phyloP scores from a whole-genome alignment of 2,797 vertebrate species.

The Sebastes aleutianus region DNA sequence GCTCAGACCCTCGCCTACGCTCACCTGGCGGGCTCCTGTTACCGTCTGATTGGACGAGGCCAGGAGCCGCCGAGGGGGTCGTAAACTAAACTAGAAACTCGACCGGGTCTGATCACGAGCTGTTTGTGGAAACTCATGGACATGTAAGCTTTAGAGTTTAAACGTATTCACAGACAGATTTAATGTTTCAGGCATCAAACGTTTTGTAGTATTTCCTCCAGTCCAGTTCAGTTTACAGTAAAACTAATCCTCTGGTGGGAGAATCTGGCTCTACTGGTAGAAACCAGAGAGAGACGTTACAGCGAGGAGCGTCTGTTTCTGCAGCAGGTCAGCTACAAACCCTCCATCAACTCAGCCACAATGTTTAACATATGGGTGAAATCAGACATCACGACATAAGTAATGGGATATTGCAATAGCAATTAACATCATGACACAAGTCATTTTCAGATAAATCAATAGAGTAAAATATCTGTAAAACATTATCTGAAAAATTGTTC shows the following conservation, averaged over 20 bases:
- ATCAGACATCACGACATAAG: not conserved
- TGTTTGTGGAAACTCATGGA: no score
- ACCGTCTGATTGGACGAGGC: slow-evolving; percentile 15
- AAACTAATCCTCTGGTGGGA: no score
- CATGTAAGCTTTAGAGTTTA: no score
- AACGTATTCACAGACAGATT: no score
- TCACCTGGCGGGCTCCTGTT: slow-evolving; percentile 13
- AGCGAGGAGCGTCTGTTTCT: no score
- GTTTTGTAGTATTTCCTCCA: no score
- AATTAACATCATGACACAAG: not conserved
- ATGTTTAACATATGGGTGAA: not conserved
- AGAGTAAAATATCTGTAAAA: not conserved
- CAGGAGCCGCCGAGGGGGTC: not conserved
- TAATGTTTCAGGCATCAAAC: no score
- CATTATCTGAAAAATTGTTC: not conserved
- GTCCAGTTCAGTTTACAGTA: no score
- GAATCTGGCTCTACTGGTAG: no score
- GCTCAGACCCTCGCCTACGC: not conserved
- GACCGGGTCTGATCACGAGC: not conserved
- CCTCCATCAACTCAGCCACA: no score
- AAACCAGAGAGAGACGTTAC: no score
- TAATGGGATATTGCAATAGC: not conserved
- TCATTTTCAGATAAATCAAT: not conserved
- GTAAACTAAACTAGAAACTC: not conserved
- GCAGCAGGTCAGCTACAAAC: no score